Percentiles rank a stretch among this genome's conserved stretches.
phyloP scores from a whole-genome alignment of 1,140 invertebrate genomes.

The Hyphantria cunea region DNA sequence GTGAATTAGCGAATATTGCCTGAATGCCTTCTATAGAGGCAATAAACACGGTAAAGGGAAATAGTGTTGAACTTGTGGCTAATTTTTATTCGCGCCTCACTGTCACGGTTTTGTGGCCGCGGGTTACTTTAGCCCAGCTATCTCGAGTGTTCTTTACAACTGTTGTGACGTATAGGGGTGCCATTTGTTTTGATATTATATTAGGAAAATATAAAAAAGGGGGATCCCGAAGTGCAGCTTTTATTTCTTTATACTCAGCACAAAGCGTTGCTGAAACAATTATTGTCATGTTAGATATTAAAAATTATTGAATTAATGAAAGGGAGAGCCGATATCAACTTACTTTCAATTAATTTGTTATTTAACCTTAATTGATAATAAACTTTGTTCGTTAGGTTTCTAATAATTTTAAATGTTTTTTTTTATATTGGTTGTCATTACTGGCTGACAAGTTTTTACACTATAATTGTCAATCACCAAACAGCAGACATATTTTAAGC shows the following conservation, averaged over 20 bases:
- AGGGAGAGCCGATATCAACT: constrained; percentile 4
- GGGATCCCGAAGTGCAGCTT: no score
- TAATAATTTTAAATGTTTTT: constrained; percentile 12
- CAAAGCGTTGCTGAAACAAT: neutral
- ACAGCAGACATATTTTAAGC: neutral
- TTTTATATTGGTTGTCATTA: no score
- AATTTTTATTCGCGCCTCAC: constrained; percentile 47
- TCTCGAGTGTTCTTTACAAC: neutral
- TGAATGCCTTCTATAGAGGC: constrained; percentile 70
- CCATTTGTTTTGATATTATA: no score
- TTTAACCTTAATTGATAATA: constrained; percentile 25
- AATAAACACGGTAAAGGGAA: constrained; percentile 56
- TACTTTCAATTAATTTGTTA: constrained; percentile 23
- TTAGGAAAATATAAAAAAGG: no score
- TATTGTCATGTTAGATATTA: neutral
- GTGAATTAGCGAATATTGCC: constrained; percentile 72
- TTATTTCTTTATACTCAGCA: no score
- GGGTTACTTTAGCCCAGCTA: neutral
- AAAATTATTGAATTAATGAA: neutral
- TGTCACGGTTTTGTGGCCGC: neutral
- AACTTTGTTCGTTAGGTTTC: constrained; percentile 12
- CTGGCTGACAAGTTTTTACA: no score
- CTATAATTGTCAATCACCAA: neutral
- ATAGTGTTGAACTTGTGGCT: constrained; percentile 53
- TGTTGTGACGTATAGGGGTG: no score